Evolutionary conservation across 1,140 invertebrate species (phyloP).

Genomic region (Adelges cooleyi): DNA sequence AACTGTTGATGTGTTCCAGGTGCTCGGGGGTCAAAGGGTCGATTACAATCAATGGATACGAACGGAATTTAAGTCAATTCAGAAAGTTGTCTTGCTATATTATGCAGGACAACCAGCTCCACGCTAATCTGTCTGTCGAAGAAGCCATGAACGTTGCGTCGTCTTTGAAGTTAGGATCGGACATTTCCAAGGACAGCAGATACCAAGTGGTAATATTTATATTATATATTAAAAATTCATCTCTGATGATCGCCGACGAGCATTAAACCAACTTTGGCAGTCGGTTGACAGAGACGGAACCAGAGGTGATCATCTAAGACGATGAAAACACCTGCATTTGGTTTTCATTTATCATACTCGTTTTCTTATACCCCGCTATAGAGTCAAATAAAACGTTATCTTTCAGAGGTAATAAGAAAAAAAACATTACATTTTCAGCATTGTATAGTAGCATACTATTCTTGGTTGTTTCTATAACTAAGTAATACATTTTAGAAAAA

Average conservation of each 20-base stretch:
- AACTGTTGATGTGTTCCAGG: conserved; percentile 39
- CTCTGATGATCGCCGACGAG: neutral
- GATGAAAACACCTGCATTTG: too few species aligned
- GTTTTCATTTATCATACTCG: too few species aligned
- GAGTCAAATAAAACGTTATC: too few species aligned
- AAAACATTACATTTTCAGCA: too few species aligned
- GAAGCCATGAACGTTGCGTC: conserved; percentile 90
- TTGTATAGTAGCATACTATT: too few species aligned
- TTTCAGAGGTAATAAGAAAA: too few species aligned
- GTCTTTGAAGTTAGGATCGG: conserved; percentile 71
- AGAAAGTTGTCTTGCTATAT: conserved; percentile 92
- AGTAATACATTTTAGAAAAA: too few species aligned
- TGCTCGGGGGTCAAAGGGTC: conserved; percentile 63
- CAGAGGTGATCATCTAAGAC: too few species aligned
- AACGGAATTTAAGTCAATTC: conserved; percentile 78
- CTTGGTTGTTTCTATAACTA: too few species aligned
- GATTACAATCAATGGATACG: conserved; percentile 73
- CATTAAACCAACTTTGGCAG: too few species aligned
- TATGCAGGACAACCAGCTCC: conserved; percentile 94
- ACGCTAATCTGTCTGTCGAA: conserved; percentile 81
- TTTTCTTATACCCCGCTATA: too few species aligned
- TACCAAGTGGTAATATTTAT: conserved; percentile 61
- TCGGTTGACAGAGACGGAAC: too few species aligned
- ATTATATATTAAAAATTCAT: neutral
- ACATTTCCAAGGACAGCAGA: conserved; percentile 56